Evolutionary conservation across 2,888 invertebrate species (phyloP), one percentile per base, ranked within the genome.

Genomic region (Apantesis nais): DNA sequence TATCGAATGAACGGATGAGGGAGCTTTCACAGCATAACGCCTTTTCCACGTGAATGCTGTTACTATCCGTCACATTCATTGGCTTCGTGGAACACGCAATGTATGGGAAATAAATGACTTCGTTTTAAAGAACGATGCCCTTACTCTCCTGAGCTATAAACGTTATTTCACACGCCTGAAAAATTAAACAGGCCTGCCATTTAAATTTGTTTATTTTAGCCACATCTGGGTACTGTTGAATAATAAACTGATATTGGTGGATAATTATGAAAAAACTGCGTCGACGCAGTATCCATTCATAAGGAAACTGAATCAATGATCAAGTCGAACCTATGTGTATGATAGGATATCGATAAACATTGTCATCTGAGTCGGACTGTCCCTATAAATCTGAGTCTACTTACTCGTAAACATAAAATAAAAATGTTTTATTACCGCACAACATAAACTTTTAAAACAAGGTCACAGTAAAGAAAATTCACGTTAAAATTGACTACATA

Each of bases 371-470:
- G 77, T 82, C 81, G 83, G 74, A 80, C 77, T 80, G 81, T 78
- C 78, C 75, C 83, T 78, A 88, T 86, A 88, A 88, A 88, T 74
- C 81, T 79, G 81, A 85, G 85, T 88, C 88, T 86, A 85, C 86
- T 86, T 86, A 86, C 86, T 83, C 88, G 85, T 89, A 88, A 89
- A 89, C 87, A 86, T 89, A 86, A 90, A 90, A 89, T 89, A 88
- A 89, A 88, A 90, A 85, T 85, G 85, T 89, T 90, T 89, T 89
- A 89, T 86, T 85, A 85, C 86, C 85, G 81, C 83, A 88, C 79
- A 88, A 83, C 85, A 86, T 86, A 85, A 89, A 89, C 81, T 88
- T 89, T 85, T 86, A 79, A 86, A 89, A 88, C 89, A 86, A 89
- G 87, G 89, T 85, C 88, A 86, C 83, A 84, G 81, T 84, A 83